Conservation (phyloP, 2,888 invertebrate genomes). For the Tenthredo amoena region DNA sequence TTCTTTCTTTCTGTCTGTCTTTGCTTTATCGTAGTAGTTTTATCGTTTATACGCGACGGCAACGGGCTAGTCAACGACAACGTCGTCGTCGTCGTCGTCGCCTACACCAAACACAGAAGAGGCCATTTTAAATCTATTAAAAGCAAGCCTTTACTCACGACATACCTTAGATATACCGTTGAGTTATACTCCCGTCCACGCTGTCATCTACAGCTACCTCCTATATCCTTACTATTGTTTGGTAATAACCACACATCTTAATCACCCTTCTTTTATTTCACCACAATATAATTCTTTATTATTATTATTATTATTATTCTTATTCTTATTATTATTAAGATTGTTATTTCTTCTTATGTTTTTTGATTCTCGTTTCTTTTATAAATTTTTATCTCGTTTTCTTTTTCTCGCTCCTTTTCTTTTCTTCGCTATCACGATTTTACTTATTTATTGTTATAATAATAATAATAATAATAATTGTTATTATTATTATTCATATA, state of each 20-base stretch:
- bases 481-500: not conserved
- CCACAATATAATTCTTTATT: not conserved
- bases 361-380: not conserved
- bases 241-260: not conserved
- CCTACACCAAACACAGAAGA: conserved; percentile 41
- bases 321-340: not conserved
- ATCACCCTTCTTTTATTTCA: not conserved
- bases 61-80: not conserved
- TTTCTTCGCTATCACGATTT: not conserved
- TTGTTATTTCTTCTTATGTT: not conserved
- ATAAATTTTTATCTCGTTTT: not conserved
- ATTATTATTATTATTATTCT: not conserved
- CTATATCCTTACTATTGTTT: conserved; percentile 18
- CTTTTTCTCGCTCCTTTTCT: not conserved
- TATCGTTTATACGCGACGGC: not conserved
- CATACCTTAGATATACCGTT: conserved; percentile 50
- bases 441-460: not conserved
- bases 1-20: not conserved
- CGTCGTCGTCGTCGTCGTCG: not conserved
- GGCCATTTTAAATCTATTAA: conserved; percentile 52
- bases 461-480: not conserved
- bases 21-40: not conserved
- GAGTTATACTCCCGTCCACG: conserved; percentile 35
- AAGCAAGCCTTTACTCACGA: conserved; percentile 37
- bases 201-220: conserved; percentile 38